phyloP scores from a whole-genome alignment of 2,888 invertebrate genomes.

The Alitta virens region DNA sequence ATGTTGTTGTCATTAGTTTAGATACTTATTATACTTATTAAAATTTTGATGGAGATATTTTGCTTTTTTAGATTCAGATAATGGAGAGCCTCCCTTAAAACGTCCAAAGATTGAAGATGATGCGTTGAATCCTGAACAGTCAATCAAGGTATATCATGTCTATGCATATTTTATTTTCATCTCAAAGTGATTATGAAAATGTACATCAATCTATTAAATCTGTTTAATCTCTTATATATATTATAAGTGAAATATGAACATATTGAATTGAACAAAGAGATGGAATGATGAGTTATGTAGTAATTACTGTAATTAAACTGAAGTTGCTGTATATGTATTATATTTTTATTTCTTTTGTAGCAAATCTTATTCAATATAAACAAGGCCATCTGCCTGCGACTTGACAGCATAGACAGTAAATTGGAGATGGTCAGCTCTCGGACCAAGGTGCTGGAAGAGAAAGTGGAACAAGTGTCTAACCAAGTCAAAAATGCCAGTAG shows the following conservation, averaged over 20 bases:
- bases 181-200: background rate
- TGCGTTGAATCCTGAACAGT: slow-evolving; percentile 34
- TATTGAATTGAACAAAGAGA: too few relatives aligned
- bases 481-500: slow-evolving; percentile 4
- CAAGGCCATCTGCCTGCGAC: slow-evolving; percentile 51
- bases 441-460: slow-evolving; percentile 44
- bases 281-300: too few relatives aligned
- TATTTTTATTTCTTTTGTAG: slow-evolving; percentile 36
- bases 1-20: too few relatives aligned
- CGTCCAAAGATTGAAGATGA: slow-evolving; percentile 8
- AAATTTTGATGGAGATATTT: too few relatives aligned
- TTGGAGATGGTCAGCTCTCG: slow-evolving; percentile 37
- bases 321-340: too few relatives aligned
- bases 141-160: slow-evolving; percentile 33
- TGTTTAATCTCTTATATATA: too few relatives aligned
- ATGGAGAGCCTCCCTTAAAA: slow-evolving; percentile 18
- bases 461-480: slow-evolving; percentile 43
- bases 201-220: background rate
- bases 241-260: too few relatives aligned
- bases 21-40: too few relatives aligned
- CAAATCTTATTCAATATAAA: slow-evolving; percentile 54
- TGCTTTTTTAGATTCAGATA: slow-evolving; percentile 7
- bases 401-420: slow-evolving; percentile 50
- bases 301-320: too few relatives aligned
- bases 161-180: background rate